phyloP scores from a whole-genome alignment of 2,888 invertebrate genomes.

The Invenusta paracnida region DNA sequence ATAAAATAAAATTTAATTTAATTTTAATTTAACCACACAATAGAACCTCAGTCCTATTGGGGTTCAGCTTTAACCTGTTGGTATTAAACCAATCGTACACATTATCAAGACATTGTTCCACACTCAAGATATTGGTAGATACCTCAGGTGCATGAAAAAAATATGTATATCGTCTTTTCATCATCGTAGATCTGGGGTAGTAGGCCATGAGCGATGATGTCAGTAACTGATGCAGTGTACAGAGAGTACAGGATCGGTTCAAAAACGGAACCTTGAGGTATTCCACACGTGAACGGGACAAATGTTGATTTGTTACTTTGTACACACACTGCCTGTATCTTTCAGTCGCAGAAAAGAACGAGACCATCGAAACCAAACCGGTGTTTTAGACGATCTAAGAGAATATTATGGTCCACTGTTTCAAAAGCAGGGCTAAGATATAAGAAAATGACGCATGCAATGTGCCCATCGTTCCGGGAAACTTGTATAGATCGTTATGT shows the following conservation, averaged over 20 bases:
- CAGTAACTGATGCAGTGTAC: too few relatives aligned
- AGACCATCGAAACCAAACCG: neutral
- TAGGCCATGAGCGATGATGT: neutral
- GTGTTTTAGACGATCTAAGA: neutral
- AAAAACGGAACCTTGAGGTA: too few relatives aligned
- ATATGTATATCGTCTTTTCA: neutral
- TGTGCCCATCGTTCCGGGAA: neutral
- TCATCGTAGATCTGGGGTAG: neutral
- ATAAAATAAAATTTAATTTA: too few relatives aligned
- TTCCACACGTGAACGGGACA: too few relatives aligned
- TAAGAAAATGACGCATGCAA: neutral
- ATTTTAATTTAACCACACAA: too few relatives aligned
- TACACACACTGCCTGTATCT: too few relatives aligned
- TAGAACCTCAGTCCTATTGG: neutral
- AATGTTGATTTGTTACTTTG: too few relatives aligned
- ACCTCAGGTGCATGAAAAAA: neutral
- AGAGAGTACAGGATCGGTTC: too few relatives aligned
- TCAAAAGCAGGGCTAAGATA: neutral
- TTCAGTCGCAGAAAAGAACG: too few relatives aligned
- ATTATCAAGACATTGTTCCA: neutral
- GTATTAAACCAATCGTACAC: neutral
- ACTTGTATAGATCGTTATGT: neutral
- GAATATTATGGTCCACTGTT: neutral
- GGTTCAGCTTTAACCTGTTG: neutral
- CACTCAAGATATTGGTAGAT: neutral